phyloP scores from a whole-genome alignment of 2,797 vertebrate species.

The Heterohyrax brucei region DNA sequence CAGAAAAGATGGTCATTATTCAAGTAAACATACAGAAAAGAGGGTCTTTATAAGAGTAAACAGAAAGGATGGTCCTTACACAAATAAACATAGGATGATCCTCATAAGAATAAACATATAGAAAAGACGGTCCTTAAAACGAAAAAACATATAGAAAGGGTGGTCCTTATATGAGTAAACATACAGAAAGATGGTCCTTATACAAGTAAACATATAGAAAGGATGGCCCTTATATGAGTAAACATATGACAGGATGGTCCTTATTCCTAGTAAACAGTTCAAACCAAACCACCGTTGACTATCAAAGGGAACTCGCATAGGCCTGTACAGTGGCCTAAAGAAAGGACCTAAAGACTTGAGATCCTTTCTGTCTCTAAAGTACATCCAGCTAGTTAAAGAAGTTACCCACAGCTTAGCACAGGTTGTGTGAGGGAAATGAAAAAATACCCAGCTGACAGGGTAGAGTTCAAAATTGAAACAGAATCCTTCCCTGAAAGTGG shows the following conservation, averaged over 20 bases:
- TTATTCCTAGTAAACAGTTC: no score
- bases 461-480: slow-evolving; percentile 28
- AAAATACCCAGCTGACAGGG: not conserved
- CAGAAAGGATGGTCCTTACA: no score
- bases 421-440: not conserved
- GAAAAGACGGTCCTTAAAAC: no score
- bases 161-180: no score
- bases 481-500: not conserved
- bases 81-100: no score
- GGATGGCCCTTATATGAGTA: no score
- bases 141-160: no score
- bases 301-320: not conserved
- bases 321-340: not conserved
- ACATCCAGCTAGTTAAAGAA: not conserved
- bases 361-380: not conserved
- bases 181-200: no score
- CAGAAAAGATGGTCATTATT: not conserved
- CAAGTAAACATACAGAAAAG: no score
- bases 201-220: no score
- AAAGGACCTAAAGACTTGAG: slow-evolving; percentile 1
- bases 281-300: not conserved
- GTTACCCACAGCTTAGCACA: not conserved
- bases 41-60: no score
- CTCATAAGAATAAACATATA: no score
- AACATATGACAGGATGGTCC: slow-evolving; percentile 65